A percentile compares a stretch with the other conserved stretches of the same genome.
Conservation (phyloP, 2,113 vertebrate genomes). For the Chaenocephalus aceratus region DNA sequence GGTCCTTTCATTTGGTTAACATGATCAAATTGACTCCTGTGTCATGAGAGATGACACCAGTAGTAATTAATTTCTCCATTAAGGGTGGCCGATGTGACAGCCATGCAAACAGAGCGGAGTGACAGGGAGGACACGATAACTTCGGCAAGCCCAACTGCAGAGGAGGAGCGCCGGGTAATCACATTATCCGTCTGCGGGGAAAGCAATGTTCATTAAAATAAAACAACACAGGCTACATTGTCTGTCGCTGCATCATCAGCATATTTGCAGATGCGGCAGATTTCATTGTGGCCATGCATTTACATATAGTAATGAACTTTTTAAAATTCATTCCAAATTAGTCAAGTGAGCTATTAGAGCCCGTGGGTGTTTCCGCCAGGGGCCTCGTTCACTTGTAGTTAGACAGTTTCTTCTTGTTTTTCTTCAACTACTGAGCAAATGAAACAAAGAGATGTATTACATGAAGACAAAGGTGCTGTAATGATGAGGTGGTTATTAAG, state of each 20-base stretch:
- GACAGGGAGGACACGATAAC: conserved; percentile 74
- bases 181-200: conserved; percentile 81
- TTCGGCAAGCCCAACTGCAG: conserved; percentile 75
- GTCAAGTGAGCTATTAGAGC: conserved; percentile 75
- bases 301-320: conserved; percentile 85
- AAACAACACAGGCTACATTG: conserved; percentile 69
- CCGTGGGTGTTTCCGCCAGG: conserved; percentile 68
- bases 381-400: conserved; percentile 32
- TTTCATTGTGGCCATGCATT: conserved; percentile 74
- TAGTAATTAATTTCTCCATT: conserved; percentile 86
- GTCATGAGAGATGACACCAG: conserved; percentile 80
- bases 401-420: conserved; percentile 16
- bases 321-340: conserved; percentile 77
- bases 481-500: conserved; percentile 55
- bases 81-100: conserved; percentile 81
- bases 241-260: conserved; percentile 73
- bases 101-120: conserved; percentile 81
- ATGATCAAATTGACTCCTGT: conserved; percentile 84
- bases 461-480: conserved; percentile 30
- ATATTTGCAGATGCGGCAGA: conserved; percentile 82
- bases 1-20: conserved; percentile 82
- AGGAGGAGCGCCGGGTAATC: conserved; percentile 80
- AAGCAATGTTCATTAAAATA: conserved; percentile 82
- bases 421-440: conserved; percentile 31
- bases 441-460: conserved; percentile 51